Evolutionary conservation across 2,113 vertebrate genomes (phyloP), one percentile per base, ranked within the genome.

Genomic region (Aramus guarauna): DNA sequence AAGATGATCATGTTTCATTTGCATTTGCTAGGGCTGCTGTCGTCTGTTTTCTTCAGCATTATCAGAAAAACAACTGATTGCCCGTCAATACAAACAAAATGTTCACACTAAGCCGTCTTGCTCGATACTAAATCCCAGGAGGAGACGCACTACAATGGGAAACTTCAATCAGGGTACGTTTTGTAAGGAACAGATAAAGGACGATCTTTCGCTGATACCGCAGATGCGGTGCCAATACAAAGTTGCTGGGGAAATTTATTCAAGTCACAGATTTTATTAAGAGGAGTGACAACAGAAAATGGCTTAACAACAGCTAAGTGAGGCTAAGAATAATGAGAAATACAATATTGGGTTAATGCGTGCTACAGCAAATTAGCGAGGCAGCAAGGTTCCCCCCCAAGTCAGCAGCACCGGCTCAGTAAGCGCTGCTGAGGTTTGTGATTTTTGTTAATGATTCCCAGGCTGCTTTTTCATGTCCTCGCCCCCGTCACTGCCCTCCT

Each of bases 241-340:
- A 95, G 84, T 96, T 96, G 30, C 41, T 30, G 60, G 82, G 77
- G 47, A 84, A 96, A 94, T 97, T 84, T 94, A 97, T 96, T 97
- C 97, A 85, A 97, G 83, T 88, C 94, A 96, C 90, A 83, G 77
- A 60, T 67, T 60, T 91, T 92, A 72, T 23, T 72, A 76, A 96
- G 96, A 95, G 87, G 77, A 76, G 22, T 3, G 64, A 92, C 90
- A 96, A 93, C 76, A 79, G 88, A 53, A 48, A 27, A 68, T 2
- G 39, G 67, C 47, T 96, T 81, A 91, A 80, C 89, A 75, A 24
- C 75, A 94, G 82, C 73, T 36, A 21, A 91, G 45, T n/a, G 36
- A 88, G 88, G 67, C 73, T 52, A 80, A 80, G 88, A 95, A 92
- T 76, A 58, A 92, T 63, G 63, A 86, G 89, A 71, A 68, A 22